Conservation (phyloP, 1,140 invertebrate genomes). For the Formica selysi region DNA sequence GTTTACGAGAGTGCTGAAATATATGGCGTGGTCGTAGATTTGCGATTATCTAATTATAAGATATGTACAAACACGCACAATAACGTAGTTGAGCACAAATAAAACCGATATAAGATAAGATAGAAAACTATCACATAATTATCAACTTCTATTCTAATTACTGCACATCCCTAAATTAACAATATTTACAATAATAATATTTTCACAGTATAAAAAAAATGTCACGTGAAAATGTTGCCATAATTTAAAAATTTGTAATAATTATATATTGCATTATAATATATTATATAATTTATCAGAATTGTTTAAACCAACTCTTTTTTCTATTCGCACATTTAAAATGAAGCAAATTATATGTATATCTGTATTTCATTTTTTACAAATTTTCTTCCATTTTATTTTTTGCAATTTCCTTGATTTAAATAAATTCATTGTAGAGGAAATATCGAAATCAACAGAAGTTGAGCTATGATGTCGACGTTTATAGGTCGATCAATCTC, state of each 20-base stretch:
- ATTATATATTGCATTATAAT: neutral
- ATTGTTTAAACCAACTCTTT: neutral
- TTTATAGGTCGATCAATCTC: slow-evolving; percentile 47
- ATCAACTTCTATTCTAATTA: neutral
- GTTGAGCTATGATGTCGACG: slow-evolving; percentile 23
- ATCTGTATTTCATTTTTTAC: neutral
- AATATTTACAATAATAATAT: neutral
- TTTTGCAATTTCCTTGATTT: neutral
- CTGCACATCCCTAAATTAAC: neutral
- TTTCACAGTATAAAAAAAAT: neutral
- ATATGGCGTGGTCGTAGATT: slow-evolving; percentile 19
- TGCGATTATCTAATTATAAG: slow-evolving; percentile 50
- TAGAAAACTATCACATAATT: neutral
- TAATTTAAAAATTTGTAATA: neutral
- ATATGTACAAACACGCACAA: slow-evolving; percentile 22
- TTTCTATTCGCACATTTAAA: neutral
- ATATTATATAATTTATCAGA: neutral
- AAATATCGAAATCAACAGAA: neutral
- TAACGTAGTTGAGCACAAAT: neutral
- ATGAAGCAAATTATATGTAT: neutral
- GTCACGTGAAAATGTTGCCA: neutral
- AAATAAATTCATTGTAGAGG: neutral
- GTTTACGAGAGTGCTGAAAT: slow-evolving; percentile 27
- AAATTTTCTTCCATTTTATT: neutral
- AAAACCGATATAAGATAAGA: neutral